phyloP scores from a whole-genome alignment of 2,797 vertebrate species.

The Aplochiton taeniatus region DNA sequence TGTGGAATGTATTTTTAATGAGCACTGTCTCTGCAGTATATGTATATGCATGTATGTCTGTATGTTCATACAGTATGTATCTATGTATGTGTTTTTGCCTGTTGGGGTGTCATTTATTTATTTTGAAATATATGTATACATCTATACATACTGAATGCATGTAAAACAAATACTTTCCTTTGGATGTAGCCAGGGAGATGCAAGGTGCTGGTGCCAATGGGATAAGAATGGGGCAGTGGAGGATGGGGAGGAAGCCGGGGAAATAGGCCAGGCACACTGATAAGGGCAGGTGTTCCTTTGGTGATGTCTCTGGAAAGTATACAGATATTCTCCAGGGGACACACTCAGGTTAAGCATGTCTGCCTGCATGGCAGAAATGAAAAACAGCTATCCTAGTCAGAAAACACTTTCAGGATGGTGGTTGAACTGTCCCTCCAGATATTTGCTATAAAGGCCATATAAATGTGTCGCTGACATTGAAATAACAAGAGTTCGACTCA shows the following conservation, averaged over 20 bases:
- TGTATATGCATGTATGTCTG: too few relatives aligned
- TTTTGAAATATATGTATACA: too few relatives aligned
- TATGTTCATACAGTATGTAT: too few relatives aligned
- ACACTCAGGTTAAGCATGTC: constrained; percentile 47
- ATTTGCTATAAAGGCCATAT: background rate
- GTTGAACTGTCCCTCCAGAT: background rate
- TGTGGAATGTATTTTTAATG: too few relatives aligned
- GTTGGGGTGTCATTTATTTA: too few relatives aligned
- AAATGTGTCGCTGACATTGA: too few relatives aligned
- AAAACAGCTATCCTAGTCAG: constrained; percentile 18
- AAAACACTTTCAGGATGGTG: background rate
- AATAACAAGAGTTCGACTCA: too few relatives aligned
- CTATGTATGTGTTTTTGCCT: too few relatives aligned
- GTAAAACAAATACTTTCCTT: constrained; percentile 35
- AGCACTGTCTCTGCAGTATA: too few relatives aligned
- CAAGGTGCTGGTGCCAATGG: constrained; percentile 29
- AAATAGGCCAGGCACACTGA: constrained; percentile 73
- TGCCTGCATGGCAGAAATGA: constrained; percentile 26
- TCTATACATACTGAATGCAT: too few relatives aligned
- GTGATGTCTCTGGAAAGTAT: constrained; percentile 68
- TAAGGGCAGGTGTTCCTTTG: constrained; percentile 68
- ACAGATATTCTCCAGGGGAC: constrained; percentile 43
- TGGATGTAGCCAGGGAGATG: constrained; percentile 52
- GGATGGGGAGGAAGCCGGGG: constrained; percentile 51
- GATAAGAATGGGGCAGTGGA: constrained; percentile 22